Evolutionary conservation across 1,140 invertebrate genomes (phyloP), one percentile per base, ranked within the genome.

Genomic region (Drosophila saltans): DNA sequence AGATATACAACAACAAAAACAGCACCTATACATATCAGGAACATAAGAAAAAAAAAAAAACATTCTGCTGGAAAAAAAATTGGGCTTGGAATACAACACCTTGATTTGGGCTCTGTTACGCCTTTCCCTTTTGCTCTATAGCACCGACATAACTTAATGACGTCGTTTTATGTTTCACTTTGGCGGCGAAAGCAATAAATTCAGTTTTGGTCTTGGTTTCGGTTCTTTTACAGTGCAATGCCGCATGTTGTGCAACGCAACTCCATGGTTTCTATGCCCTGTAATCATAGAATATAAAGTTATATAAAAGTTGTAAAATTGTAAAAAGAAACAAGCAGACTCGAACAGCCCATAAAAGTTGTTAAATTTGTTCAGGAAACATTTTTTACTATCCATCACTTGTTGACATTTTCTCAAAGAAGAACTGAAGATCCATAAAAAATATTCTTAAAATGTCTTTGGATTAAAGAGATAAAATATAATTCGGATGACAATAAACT

Each of bases 151-250:
- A 77, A 79, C 83, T 80, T 88, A 86, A 86, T 86, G 83, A 86
- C 80, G 80, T 86, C 83, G 80, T 88, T 86, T 86, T 86, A 78
- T 82, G 83, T 86, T 86, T 86, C 79, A 88, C 83, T 88, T 82
- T 77, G 76, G 65, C 72, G 76, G 76, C 79, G 69, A 79, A 68
- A 78, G 83, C 83, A 88, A 86, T 86, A 86, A 86, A 86, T 86
- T 88, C 73, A 77, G 69, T 52, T 52, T 52, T 52, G 45, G 45
- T 52, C 45, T 72, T 61, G 28, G 64, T 56, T 70, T 40, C 43
- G 63, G 61, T 73, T 40, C 56, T 26, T 36, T 36, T 66, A 43
- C 62, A 74, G 72, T 57, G 57, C 67, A 52, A 43, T 66, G 60
- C 67, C 45, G 45, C 45, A 21, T 26, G 45, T 52, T 26, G 45